These are phyloP conservation scores for Acanthopagrus latus DNA, from an alignment of 2,797 vertebrate species.

Conservation along the genomic window DNA sequence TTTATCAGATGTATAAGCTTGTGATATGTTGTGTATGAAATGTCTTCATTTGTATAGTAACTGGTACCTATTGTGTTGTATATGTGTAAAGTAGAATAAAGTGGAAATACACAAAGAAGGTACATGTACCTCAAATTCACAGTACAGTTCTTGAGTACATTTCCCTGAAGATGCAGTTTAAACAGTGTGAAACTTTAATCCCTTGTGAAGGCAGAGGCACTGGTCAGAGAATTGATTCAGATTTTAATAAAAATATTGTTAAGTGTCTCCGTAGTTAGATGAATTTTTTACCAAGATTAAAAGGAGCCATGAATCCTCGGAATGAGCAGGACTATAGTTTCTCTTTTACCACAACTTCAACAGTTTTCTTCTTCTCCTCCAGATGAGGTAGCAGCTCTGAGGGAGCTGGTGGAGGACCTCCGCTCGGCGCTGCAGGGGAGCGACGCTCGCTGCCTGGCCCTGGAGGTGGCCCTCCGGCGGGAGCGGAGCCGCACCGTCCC, in stretches of 20 bases:
- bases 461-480: slow-evolving; percentile 82
- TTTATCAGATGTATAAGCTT: background rate
- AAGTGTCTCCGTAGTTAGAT: background rate
- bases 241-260: background rate
- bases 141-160: background rate
- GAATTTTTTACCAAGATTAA: background rate
- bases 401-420: slow-evolving; percentile 89
- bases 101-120: background rate
- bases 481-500: slow-evolving; percentile 33
- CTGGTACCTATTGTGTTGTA: too few relatives aligned
- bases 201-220: background rate
- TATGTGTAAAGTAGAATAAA: background rate
- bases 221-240: too few relatives aligned
- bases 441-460: slow-evolving; percentile 86
- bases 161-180: background rate
- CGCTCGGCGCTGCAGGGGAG: slow-evolving; percentile 86
- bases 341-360: background rate
- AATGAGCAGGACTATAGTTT: slow-evolving; percentile 5
- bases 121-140: too few relatives aligned
- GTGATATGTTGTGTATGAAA: too few relatives aligned
- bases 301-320: background rate
- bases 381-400: slow-evolving; percentile 81
- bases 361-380: background rate
- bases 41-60: too few relatives aligned
- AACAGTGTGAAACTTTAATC: background rate